phyloP scores from a whole-genome alignment of 2,888 invertebrate genomes.

The Oeneis ivallda region DNA sequence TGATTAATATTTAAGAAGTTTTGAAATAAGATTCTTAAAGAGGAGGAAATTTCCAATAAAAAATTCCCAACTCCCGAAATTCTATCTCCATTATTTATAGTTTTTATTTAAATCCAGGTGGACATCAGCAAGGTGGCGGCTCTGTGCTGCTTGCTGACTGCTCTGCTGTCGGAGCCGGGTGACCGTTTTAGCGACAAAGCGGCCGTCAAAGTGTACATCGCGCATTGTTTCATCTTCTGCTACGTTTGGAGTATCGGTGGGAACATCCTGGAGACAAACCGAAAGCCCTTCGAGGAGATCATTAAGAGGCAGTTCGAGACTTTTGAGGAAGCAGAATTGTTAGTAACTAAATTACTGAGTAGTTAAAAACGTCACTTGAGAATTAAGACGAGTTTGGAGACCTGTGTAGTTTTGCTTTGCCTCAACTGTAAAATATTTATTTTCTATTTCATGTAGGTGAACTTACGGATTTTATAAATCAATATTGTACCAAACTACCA shows the following conservation, averaged over 20 bases:
- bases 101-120: conserved; percentile 85
- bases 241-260: conserved; percentile 94
- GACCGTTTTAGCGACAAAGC: conserved; percentile 83
- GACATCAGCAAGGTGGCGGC: conserved; percentile 91
- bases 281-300: conserved; percentile 86
- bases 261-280: conserved; percentile 86
- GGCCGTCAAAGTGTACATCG: conserved; percentile 84
- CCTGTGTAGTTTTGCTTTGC: too few species aligned
- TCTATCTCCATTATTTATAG: too few species aligned
- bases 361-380: neutral
- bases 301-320: conserved; percentile 86
- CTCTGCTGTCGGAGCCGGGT: conserved; percentile 84
- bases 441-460: too few species aligned
- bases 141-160: conserved; percentile 87
- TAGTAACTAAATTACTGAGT: conserved; percentile 39
- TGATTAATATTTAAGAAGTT: too few species aligned
- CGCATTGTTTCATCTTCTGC: conserved; percentile 90
- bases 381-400: too few species aligned
- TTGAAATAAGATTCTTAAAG: too few species aligned
- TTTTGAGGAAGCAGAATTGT: conserved; percentile 84
- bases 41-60: too few species aligned
- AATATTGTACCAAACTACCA: too few species aligned
- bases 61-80: too few species aligned
- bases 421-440: too few species aligned
- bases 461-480: too few species aligned